Evolutionary conservation across 2,113 vertebrate genomes (phyloP).

Genomic region (Triplophysa tibetana): DNA sequence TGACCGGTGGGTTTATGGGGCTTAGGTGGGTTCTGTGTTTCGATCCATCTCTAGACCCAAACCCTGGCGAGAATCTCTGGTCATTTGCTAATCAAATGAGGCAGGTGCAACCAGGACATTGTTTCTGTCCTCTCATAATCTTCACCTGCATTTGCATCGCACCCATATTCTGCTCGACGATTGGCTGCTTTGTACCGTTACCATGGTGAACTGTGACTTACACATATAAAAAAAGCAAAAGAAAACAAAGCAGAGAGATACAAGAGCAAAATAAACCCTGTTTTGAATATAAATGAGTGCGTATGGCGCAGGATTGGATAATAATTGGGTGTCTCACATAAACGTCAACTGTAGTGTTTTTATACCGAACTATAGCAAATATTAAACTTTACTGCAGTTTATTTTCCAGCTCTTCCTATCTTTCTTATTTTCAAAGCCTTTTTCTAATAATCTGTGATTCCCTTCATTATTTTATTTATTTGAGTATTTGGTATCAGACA

Average conservation of each 20-base stretch:
- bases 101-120: conserved; percentile 60
- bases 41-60: conserved; percentile 12
- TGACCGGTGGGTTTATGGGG: not conserved
- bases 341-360: too few species aligned
- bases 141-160: conserved; percentile 55
- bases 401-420: too few species aligned
- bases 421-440: too few species aligned
- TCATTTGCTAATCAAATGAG: conserved; percentile 76
- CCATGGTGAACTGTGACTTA: conserved; percentile 45
- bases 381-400: too few species aligned
- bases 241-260: conserved; percentile 58
- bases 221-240: not conserved
- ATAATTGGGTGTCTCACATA: too few species aligned
- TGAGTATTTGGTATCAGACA: too few species aligned
- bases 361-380: too few species aligned
- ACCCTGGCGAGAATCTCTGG: not conserved
- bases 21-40: not conserved
- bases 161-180: conserved; percentile 34
- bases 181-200: conserved; percentile 62
- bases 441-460: too few species aligned
- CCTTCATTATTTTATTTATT: too few species aligned
- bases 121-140: conserved; percentile 49
- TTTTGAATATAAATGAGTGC: conserved; percentile 12
- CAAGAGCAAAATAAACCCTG: conserved; percentile 44
- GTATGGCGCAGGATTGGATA: not conserved